These are phyloP conservation scores for Tromatobia lineatoria DNA, from an alignment of 2,888 invertebrate genomes.

Conservation along the genomic window DNA sequence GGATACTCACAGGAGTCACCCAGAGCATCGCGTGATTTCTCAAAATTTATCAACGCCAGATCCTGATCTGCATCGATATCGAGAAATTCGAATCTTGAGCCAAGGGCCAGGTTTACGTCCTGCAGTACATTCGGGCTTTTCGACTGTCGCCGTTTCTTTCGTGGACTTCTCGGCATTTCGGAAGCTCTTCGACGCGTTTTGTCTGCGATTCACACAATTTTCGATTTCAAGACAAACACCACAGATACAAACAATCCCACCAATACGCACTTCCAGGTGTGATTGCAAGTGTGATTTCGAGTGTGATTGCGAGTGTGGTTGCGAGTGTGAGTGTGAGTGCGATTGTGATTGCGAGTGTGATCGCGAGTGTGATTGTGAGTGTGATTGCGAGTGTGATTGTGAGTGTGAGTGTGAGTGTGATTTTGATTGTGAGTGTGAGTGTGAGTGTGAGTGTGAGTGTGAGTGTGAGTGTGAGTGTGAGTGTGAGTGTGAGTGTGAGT, in stretches of 20 bases:
- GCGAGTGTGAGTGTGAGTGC: no score
- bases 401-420: no score
- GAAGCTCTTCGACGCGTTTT: constrained; percentile 80
- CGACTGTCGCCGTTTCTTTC: constrained; percentile 80
- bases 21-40: constrained; percentile 78
- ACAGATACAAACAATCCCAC: neutral
- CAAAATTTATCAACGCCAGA: constrained; percentile 80
- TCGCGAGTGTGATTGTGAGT: no score
- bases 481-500: no score
- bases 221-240: neutral
- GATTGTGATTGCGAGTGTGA: no score
- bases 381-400: no score
- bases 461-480: no score
- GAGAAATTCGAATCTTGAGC: constrained; percentile 80
- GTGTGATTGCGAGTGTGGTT: no score
- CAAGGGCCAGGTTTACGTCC: constrained; percentile 76
- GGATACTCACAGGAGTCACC: constrained; percentile 80
- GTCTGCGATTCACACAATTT: constrained; percentile 69
- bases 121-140: constrained; percentile 77
- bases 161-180: constrained; percentile 79
- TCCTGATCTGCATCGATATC: constrained; percentile 82
- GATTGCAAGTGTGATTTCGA: no score
- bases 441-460: no score
- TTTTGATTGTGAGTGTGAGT: no score
- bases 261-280: no score